Conservation (phyloP, 2,797 vertebrate species). For the Euthynnus affinis region DNA sequence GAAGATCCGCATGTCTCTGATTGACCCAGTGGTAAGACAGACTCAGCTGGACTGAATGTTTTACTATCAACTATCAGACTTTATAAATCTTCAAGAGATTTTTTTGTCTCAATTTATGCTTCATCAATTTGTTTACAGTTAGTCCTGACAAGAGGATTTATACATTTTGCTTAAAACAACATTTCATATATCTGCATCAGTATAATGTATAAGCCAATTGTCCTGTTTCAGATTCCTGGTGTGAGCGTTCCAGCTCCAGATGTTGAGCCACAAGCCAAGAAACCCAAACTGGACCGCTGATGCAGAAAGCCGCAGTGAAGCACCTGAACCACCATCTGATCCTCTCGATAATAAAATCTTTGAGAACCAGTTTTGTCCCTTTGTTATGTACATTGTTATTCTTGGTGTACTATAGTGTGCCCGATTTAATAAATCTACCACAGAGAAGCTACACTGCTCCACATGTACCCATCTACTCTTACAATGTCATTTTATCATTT, state of each 20-base stretch:
- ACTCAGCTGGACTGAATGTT: not conserved
- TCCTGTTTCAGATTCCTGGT: constrained; percentile 83
- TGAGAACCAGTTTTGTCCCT: not conserved
- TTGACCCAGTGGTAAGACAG: constrained; percentile 91
- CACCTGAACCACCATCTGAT: not conserved
- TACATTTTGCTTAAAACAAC: not conserved
- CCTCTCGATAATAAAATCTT: not conserved
- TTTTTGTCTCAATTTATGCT: not conserved
- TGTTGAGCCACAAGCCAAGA: constrained; percentile 80
- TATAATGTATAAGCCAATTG: not conserved
- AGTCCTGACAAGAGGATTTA: not conserved
- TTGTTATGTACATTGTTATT: not conserved
- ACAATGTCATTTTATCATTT: constrained; percentile 27
- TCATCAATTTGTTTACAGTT: not conserved
- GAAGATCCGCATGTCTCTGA: constrained; percentile 95
- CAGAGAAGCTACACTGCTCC: not conserved
- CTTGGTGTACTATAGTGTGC: not conserved
- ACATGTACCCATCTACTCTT: not conserved
- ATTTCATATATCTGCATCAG: not conserved
- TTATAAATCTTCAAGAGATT: not conserved
- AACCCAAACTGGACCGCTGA: constrained; percentile 83
- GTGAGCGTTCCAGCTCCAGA: constrained; percentile 83
- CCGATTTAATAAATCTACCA: constrained; percentile 14
- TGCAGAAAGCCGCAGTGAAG: not conserved
- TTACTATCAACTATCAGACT: not conserved